phyloP scores from a whole-genome alignment of 2,888 invertebrate genomes.

The Orthosia cruda region DNA sequence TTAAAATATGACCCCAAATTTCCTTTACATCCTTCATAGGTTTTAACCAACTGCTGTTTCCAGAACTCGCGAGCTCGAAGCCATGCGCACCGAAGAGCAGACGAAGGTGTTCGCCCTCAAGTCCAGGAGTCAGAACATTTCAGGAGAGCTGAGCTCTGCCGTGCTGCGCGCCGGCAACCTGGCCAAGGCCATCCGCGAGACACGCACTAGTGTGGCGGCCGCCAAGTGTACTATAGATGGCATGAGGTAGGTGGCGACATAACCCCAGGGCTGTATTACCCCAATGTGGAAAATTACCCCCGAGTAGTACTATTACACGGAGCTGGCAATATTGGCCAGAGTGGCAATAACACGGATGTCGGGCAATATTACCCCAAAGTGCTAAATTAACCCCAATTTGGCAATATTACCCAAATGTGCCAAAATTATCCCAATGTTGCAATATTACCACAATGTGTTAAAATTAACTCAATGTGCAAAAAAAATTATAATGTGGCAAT shows the following conservation, averaged over 20 bases:
- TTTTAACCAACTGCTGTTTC: background rate
- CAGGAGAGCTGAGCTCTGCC: slow-evolving; percentile 94
- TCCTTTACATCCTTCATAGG: no score
- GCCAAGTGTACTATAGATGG: slow-evolving; percentile 99
- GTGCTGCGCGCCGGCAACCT: slow-evolving; percentile 82
- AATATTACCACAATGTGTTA: no score
- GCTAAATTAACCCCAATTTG: no score
- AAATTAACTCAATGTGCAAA: no score
- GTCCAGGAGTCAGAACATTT: slow-evolving; percentile 96
- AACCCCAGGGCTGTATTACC: background rate
- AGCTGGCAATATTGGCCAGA: no score
- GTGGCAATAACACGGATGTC: no score
- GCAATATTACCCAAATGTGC: no score
- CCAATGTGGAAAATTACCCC: background rate
- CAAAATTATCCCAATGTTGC: no score
- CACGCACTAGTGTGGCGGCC: slow-evolving; percentile 95
- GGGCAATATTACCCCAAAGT: no score
- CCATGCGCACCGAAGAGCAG: slow-evolving; percentile 96
- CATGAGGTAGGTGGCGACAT: slow-evolving; percentile 93
- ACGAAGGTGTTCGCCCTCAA: slow-evolving; percentile 96
- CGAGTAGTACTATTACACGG: no score
- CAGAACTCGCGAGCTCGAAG: slow-evolving; percentile 95
- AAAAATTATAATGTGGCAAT: no score
- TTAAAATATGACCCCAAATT: no score
- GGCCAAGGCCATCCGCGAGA: slow-evolving; percentile 86